Evolutionary conservation across 2,797 vertebrate species (phyloP).

Genomic region (Saxicola maurus): DNA sequence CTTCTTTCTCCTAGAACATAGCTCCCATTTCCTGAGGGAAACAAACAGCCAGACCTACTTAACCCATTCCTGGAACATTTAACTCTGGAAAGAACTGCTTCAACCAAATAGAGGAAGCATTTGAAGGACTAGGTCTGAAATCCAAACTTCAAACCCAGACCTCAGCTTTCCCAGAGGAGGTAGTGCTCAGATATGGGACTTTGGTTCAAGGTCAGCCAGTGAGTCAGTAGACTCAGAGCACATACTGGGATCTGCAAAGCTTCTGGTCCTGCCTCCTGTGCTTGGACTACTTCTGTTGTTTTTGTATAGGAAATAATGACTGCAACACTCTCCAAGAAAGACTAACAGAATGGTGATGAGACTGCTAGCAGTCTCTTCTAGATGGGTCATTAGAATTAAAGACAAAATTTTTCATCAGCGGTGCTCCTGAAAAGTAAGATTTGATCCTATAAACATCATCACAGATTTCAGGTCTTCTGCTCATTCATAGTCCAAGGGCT

Average conservation of each 20-base stretch:
- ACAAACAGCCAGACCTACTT: not conserved
- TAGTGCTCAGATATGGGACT: not conserved
- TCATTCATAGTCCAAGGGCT: not conserved
- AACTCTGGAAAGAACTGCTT: not conserved
- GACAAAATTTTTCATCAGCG: not conserved
- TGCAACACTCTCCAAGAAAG: not conserved
- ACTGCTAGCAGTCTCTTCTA: not conserved
- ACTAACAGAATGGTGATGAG: not conserved
- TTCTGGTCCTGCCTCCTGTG: rapidly evolving
- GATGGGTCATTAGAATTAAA: not conserved
- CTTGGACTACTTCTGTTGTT: not conserved
- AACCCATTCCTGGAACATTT: not conserved
- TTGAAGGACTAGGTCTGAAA: not conserved
- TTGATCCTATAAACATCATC: not conserved
- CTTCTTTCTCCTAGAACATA: not conserved
- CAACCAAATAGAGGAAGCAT: not conserved
- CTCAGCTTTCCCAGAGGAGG: not conserved
- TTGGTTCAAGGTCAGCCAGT: not conserved
- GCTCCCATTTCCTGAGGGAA: not conserved
- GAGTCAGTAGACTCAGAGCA: not conserved
- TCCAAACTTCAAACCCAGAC: not conserved
- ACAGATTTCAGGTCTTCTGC: not conserved
- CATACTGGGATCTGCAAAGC: not conserved
- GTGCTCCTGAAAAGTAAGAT: not conserved
- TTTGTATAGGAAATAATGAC: not conserved